A percentile compares a stretch with the other conserved stretches of the same genome.
These are phyloP conservation scores for Lasiurus cinereus DNA, from an alignment of 2,113 vertebrate genomes.

Conservation along the genomic window DNA sequence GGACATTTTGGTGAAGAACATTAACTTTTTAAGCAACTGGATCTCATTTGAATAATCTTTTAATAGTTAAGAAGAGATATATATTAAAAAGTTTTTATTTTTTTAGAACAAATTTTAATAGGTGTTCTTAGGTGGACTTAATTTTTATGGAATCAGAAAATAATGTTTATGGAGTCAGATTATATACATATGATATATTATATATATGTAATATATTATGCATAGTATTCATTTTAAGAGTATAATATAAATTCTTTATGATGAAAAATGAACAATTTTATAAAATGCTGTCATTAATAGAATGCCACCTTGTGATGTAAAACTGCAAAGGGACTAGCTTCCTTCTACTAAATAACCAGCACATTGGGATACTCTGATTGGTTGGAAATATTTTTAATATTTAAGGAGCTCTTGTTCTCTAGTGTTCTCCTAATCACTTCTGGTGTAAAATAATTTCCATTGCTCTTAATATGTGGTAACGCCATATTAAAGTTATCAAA, in stretches of 20 bases:
- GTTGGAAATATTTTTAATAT: neutral
- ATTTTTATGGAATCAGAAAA: neutral
- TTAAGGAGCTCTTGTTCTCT: neutral
- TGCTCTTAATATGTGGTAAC: neutral
- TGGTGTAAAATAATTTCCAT: neutral
- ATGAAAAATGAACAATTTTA: constrained; percentile 11
- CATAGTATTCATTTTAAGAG: constrained; percentile 46
- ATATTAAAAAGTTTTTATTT: neutral
- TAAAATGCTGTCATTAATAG: constrained; percentile 26
- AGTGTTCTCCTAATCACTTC: neutral
- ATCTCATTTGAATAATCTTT: neutral
- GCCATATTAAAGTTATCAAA: neutral
- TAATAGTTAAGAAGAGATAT: neutral
- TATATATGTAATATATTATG: neutral
- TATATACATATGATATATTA: neutral
- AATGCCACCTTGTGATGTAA: neutral
- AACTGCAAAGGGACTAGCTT: neutral
- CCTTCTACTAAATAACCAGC: neutral
- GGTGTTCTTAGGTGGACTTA: neutral
- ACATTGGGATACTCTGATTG: neutral
- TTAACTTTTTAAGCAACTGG: neutral
- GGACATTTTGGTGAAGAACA: neutral
- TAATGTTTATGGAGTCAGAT: neutral
- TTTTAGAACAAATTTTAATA: neutral
- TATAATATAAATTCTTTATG: constrained; percentile 26